phyloP scores from a whole-genome alignment of 2,888 invertebrate species.

The Listrodromus nycthemerus region DNA sequence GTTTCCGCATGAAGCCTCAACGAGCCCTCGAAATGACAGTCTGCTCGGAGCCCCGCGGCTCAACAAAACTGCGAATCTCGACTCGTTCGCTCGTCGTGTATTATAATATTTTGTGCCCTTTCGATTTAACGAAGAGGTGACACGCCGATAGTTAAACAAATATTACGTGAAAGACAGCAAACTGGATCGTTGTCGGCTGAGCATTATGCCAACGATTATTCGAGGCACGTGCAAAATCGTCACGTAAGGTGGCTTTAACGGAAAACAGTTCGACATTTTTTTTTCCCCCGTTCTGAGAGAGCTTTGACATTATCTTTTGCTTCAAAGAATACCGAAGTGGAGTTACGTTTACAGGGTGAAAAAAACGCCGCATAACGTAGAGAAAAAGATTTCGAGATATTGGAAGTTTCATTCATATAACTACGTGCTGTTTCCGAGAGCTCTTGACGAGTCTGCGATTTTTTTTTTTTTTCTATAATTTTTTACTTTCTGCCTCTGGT shows the following conservation, averaged over 20 bases:
- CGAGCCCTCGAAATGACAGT: constrained; percentile 77
- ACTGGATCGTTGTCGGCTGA: not conserved
- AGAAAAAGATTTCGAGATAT: no score
- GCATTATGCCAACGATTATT: constrained; percentile 44
- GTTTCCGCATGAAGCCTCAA: constrained; percentile 80
- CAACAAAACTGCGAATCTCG: constrained; percentile 50
- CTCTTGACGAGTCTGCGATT: constrained; percentile 48
- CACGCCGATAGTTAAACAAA: constrained; percentile 11
- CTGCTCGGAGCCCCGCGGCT: constrained; percentile 71
- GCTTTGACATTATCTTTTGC: not conserved
- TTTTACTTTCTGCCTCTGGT: constrained; percentile 21
- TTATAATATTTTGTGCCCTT: constrained; percentile 28
- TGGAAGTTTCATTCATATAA: not conserved
- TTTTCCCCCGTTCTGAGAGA: not conserved
- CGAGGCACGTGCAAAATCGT: constrained; percentile 52
- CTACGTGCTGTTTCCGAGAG: constrained; percentile 15
- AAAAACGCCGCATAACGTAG: not conserved
- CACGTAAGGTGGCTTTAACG: not conserved
- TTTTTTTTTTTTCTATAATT: constrained; percentile 25
- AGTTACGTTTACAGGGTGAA: no score
- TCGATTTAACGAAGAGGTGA: constrained; percentile 13
- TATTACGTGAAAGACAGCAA: not conserved
- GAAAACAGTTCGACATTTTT: not conserved
- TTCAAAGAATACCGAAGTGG: not conserved
- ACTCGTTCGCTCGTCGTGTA: constrained; percentile 24